phyloP scores from a whole-genome alignment of 2,113 vertebrate genomes.

The Chloebia gouldiae region DNA sequence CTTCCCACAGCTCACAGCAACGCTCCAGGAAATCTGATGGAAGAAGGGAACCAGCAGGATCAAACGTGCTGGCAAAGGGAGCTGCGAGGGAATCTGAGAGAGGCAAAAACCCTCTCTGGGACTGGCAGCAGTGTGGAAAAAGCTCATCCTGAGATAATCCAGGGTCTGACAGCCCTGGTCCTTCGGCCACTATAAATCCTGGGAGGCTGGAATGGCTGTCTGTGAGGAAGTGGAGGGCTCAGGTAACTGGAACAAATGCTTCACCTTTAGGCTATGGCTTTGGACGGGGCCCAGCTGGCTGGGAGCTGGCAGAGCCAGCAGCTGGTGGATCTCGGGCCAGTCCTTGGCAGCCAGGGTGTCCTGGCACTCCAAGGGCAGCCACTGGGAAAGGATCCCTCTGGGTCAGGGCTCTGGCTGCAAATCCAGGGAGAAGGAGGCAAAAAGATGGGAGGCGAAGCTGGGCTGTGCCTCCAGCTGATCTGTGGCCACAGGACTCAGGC shows the following conservation, averaged over 20 bases:
- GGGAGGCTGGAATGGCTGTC: neutral
- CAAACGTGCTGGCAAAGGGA: neutral
- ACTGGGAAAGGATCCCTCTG: neutral
- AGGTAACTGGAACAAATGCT: conserved; percentile 57
- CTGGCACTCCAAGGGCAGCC: conserved; percentile 53
- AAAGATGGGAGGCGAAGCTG: neutral
- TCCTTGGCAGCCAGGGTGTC: conserved; percentile 22
- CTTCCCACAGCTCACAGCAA: neutral
- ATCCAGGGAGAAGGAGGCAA: neutral
- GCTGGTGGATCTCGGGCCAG: conserved; percentile 36
- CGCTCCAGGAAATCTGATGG: neutral
- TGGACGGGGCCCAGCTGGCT: conserved; percentile 43
- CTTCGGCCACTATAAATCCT: conserved; percentile 12
- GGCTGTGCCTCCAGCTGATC: neutral
- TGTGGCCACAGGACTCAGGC: rapidly evolving
- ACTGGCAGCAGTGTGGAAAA: rapidly evolving
- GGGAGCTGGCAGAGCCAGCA: neutral
- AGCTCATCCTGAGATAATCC: neutral
- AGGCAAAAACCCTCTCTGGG: neutral
- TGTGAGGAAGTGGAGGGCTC: conserved; percentile 17
- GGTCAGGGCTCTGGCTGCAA: neutral
- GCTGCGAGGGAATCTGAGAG: neutral
- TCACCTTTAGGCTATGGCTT: conserved; percentile 55
- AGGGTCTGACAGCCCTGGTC: neutral
- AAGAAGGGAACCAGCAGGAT: neutral